Evolutionary conservation across 2,888 invertebrate species (phyloP), one percentile per base, ranked within the genome.

Genomic region (Sylvicola cinctus): DNA sequence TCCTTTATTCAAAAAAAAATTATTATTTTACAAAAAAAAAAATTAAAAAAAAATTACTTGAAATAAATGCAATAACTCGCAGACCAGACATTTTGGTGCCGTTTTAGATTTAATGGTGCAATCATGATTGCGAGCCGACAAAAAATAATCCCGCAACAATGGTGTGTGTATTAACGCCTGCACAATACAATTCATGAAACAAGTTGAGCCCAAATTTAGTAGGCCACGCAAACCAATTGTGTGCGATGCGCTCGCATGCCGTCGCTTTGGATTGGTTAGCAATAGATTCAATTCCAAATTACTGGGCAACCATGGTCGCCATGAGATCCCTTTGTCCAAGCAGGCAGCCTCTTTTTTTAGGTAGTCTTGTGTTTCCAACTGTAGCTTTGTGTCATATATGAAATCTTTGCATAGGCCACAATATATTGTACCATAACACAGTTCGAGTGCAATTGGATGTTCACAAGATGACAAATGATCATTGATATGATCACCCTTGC

Each of bases 101-200:
- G 71, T 72, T 3, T 80, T 69, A 6, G 65, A 61, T 35, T 59
- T 54, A 13, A 53, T 53, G 47, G 70, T 71, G 60, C 93, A 95
- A 49, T 77, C 74, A 54, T 96, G 95, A n/a, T n/a, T n/a, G 44
- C 77, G 74, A 57, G 95, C 91, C 28, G 87, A 79, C 44, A 98
- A 66, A 55, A 98, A 95, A 60, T 88, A 96, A 55, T 96, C 93
- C 41, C 95, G 66, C 35, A 98, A 62, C 27, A 95, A 61, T 2
- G 95, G 93, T 3, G 93, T 95, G 55, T 96, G 95, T 44, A 90
- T 88, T 44, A 98, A 58, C 1, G 90, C 85, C 65, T 90, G 88
- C 8, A 96, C 79, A 46, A 96, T 91, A 51, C 91, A 91, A 59
- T 93, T 96, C 88, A 98, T 91, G 54, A 93, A 98, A 61, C 96